Percentiles rank a stretch among this genome's conserved stretches.
Evolutionary conservation across 1,140 invertebrate genomes (phyloP).

Genomic region (Cotesia glomerata): DNA sequence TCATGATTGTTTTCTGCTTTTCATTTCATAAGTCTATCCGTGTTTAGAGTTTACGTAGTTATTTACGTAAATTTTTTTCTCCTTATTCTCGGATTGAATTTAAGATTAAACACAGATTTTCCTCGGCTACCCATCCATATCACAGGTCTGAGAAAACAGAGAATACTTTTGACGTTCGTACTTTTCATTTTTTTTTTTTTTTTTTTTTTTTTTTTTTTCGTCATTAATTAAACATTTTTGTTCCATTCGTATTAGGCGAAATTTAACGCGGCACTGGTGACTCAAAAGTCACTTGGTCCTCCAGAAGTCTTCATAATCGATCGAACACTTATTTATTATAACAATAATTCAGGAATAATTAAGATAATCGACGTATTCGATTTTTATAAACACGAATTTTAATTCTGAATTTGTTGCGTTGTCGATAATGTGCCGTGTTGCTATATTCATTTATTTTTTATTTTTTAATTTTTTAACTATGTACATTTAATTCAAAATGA

Average conservation of each 20-base stretch:
- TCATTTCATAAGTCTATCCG: slow-evolving; percentile 22
- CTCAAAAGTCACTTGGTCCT: slow-evolving; percentile 27
- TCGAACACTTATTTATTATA: background rate
- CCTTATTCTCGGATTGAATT: background rate
- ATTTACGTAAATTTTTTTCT: slow-evolving; percentile 11
- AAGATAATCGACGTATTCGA: slow-evolving; percentile 9
- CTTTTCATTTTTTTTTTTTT: slow-evolving; percentile 8
- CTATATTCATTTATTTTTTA: background rate
- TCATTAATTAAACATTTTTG: too few species aligned
- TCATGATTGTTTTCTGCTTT: slow-evolving; percentile 52
- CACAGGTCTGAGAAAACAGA: slow-evolving; percentile 53
- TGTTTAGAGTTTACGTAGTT: background rate
- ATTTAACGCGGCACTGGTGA: slow-evolving; percentile 16
- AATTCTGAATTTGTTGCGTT: background rate
- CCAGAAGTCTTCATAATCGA: slow-evolving; percentile 15
- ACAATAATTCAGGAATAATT: background rate
- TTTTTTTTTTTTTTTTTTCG: background rate
- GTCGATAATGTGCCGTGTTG: slow-evolving; percentile 1
- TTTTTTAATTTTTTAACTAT: background rate
- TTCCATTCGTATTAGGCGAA: slow-evolving; percentile 7
- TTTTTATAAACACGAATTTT: slow-evolving; percentile 1
- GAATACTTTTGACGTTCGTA: slow-evolving; percentile 38
- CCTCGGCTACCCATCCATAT: slow-evolving; percentile 43
- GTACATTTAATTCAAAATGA: background rate
- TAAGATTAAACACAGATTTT: background rate